Evolutionary conservation across 2,797 vertebrate species (phyloP), one percentile per base, ranked within the genome.

Genomic region (Sternarchorhynchus goeldii): DNA sequence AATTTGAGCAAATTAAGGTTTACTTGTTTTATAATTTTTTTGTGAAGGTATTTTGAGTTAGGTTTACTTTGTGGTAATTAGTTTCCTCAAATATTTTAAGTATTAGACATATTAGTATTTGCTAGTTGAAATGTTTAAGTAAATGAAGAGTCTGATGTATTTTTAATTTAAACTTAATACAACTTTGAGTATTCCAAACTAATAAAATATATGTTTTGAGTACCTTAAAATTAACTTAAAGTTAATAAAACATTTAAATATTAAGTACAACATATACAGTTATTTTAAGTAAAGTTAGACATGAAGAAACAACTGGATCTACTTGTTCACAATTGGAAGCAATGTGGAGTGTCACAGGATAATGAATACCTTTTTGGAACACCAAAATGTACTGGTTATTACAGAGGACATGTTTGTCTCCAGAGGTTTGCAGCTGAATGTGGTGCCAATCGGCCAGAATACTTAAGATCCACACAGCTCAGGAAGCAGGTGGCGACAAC

Each of bases 381-480:
- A 80, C 76, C 77, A 5, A 72, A 59, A 32, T 70, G 67, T 69
- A 59, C 45, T 2, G 80, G 73, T 55, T 39, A 77, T 18, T 83
- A 84, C 60, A 84, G 81, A 83, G 85, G 86, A 58, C 64, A n/a
- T n/a, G 82, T 85, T 59, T 86, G 80, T 73, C 60, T 83, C 63
- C 17, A 58, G 21, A 1, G 81, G 29, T 32, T 79, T 85, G 80
- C 82, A 63, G 71, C 2, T 53, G 62, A 81, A 31, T 81, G 85
- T 84, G 87, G 81, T 55, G 85, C 78, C 45, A 84, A 83, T 57
- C 64, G 80, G 39, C 84, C 83, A 10, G 86, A 80, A 56, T 17
- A 77, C 62, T 62, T 86, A 18, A 85, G 75, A 17, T 85, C 74
- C 0, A 83, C 84, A 25, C 79, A 80, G 25, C 73, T 86, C 8